A percentile compares a stretch with the other conserved stretches of the same genome.
phyloP scores from a whole-genome alignment of 2,888 invertebrate species.

The Oxystoma pomonae region DNA sequence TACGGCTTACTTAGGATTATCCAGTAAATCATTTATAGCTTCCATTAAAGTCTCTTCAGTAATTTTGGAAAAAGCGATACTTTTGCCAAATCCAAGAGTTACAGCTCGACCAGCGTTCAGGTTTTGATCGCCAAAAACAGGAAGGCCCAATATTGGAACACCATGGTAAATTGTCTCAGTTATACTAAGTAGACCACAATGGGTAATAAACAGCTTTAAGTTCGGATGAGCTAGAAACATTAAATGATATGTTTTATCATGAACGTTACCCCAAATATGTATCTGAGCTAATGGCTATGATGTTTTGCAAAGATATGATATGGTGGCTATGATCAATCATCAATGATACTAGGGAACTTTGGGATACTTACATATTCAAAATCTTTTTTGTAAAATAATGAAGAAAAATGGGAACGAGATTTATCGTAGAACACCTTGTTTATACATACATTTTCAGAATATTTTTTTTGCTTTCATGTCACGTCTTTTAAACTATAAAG shows the following conservation, averaged over 20 bases:
- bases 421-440: no score
- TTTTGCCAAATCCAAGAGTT: conserved; percentile 15
- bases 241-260: conserved; percentile 6
- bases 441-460: no score
- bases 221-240: conserved; percentile 51
- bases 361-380: no score
- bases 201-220: conserved; percentile 48
- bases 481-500: no score
- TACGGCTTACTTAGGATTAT: conserved; percentile 16
- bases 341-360: no score
- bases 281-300: neutral
- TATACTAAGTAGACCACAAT: conserved; percentile 51
- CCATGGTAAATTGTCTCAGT: conserved; percentile 50
- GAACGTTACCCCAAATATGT: neutral
- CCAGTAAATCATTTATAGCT: conserved; percentile 14
- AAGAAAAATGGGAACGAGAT: no score
- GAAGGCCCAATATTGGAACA: conserved; percentile 51
- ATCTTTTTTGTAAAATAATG: no score
- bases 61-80: conserved; percentile 10
- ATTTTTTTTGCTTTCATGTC: no score
- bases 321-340: no score
- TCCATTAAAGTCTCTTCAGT: conserved; percentile 8
- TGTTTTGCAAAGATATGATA: no score
- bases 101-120: conserved; percentile 49
- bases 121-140: conserved; percentile 52